A percentile compares a stretch with the other conserved stretches of the same genome.
These are phyloP conservation scores for Meandrusa payeni DNA, from an alignment of 2,888 invertebrate genomes.

Conservation along the genomic window DNA sequence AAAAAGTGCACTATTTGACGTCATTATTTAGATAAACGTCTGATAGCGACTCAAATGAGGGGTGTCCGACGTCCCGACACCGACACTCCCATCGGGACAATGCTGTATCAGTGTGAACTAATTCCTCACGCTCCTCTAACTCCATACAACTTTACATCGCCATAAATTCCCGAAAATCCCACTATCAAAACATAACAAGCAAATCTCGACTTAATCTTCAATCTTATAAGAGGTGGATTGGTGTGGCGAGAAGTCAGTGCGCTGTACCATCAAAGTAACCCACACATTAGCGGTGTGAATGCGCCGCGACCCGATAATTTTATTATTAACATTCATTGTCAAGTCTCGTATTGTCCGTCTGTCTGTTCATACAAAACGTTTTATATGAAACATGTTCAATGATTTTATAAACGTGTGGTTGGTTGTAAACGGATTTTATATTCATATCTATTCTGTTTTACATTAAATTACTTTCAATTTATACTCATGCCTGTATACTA, in stretches of 20 bases:
- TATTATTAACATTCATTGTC: constrained; percentile 39
- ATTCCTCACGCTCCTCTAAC: constrained; percentile 73
- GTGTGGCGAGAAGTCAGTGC: constrained; percentile 30
- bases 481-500: no score
- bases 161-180: constrained; percentile 49
- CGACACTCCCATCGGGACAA: constrained; percentile 47
- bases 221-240: neutral
- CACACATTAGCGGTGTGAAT: constrained; percentile 68
- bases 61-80: constrained; percentile 38
- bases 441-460: neutral
- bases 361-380: constrained; percentile 15
- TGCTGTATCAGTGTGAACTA: constrained; percentile 67
- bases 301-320: constrained; percentile 56
- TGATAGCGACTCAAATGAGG: constrained; percentile 28
- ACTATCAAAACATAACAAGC: constrained; percentile 10
- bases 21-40: constrained; percentile 20
- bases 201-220: constrained; percentile 26
- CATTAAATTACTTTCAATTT: no score
- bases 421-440: neutral
- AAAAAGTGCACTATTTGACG: constrained; percentile 18
- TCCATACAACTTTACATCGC: constrained; percentile 52
- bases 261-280: constrained; percentile 60
- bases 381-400: constrained; percentile 10
- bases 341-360: constrained; percentile 27
- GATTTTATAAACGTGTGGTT: neutral